Conservation (phyloP, 35 echinoderm and acorn worm species). For the Heliocidaris tuberculata region DNA sequence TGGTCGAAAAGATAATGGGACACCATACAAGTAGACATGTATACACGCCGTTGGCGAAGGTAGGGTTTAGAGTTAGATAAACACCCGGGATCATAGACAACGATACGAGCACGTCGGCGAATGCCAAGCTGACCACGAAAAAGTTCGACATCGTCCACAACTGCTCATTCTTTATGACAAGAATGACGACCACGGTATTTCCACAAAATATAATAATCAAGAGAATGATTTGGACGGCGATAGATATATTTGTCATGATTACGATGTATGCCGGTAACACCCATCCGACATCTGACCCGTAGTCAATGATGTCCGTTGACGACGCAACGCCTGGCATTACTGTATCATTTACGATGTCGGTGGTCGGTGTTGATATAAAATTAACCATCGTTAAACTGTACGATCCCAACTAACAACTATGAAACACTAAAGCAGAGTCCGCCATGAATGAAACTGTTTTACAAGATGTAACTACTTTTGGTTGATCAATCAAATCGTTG, state of each 20-base stretch:
- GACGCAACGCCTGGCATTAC: background rate
- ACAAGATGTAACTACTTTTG: too few species aligned
- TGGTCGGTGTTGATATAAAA: background rate
- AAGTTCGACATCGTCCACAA: constrained; percentile 58
- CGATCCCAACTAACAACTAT: too few species aligned
- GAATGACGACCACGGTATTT: constrained; percentile 49
- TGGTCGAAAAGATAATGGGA: constrained; percentile 50
- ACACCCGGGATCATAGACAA: constrained; percentile 58
- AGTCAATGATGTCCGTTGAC: background rate
- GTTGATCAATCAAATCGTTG: too few species aligned
- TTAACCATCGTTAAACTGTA: background rate
- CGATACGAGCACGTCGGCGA: constrained; percentile 61
- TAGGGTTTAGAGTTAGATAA: constrained; percentile 53
- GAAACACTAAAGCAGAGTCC: too few species aligned
- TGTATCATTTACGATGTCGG: background rate
- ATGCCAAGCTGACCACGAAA: constrained; percentile 61
- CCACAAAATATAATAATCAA: constrained; percentile 51
- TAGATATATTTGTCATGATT: constrained; percentile 49
- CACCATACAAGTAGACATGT: constrained; percentile 55
- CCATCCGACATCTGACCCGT: background rate
- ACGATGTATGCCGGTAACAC: background rate
- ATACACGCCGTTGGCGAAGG: constrained; percentile 43
- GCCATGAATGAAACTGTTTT: too few species aligned
- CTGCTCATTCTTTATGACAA: constrained; percentile 31
- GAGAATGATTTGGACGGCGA: constrained; percentile 55